Evolutionary conservation across 2,113 vertebrate species (phyloP).

Genomic region (Nibea coibor): DNA sequence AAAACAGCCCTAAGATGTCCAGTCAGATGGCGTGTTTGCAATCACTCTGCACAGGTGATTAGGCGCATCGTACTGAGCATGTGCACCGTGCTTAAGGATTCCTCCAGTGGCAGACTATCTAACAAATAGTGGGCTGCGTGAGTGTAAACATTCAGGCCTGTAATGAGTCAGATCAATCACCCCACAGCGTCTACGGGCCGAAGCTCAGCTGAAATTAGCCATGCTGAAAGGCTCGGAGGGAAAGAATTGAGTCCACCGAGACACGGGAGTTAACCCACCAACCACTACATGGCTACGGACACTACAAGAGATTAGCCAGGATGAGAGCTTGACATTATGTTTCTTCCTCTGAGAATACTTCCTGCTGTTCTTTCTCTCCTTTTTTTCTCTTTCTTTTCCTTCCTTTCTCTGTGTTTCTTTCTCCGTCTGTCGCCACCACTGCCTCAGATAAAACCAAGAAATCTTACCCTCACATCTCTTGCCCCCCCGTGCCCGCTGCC

Average conservation of each 20-base stretch:
- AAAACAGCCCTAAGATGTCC: not conserved
- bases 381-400: not conserved
- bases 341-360: conserved; percentile 48
- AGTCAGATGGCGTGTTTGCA: not conserved
- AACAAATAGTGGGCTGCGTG: conserved; percentile 31
- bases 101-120: conserved; percentile 10
- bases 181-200: conserved; percentile 11
- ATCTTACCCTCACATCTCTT: conserved; percentile 27
- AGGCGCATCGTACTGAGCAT: not conserved
- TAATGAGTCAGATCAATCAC: conserved; percentile 69
- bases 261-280: conserved; percentile 50
- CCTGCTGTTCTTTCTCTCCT: conserved; percentile 6
- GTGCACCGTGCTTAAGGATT: conserved; percentile 9
- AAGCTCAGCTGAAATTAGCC: conserved; percentile 59
- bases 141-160: conserved; percentile 47
- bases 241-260: conserved; percentile 40
- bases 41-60: not conserved
- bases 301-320: conserved; percentile 47
- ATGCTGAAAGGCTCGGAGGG: conserved; percentile 41
- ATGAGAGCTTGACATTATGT: conserved; percentile 48
- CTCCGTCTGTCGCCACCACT: conserved; percentile 16
- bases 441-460: conserved; percentile 43
- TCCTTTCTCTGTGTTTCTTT: conserved; percentile 11
- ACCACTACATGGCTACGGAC: conserved; percentile 52
- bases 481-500: not conserved